phyloP scores from a whole-genome alignment of 2,888 invertebrate species.

The Pseudanteris insignis region DNA sequence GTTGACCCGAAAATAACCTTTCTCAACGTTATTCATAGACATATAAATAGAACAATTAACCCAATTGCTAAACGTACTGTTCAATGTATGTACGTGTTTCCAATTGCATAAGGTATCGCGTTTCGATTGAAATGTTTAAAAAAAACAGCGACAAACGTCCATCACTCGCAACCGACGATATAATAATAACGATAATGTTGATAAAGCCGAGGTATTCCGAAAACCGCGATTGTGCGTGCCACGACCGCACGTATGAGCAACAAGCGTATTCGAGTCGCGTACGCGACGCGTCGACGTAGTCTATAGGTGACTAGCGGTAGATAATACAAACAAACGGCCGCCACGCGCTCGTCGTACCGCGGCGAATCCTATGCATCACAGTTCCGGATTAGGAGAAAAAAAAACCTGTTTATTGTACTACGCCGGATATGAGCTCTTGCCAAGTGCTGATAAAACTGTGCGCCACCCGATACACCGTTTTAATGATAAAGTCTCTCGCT shows the following conservation, averaged over 20 bases:
- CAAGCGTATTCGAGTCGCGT: conserved; percentile 3
- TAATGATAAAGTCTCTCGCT: too few relatives aligned
- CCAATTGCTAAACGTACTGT: conserved; percentile 13
- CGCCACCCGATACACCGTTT: too few relatives aligned
- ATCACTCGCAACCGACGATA: conserved; percentile 11
- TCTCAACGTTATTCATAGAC: conserved; percentile 1
- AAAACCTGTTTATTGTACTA: too few relatives aligned
- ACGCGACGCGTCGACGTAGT: too few relatives aligned
- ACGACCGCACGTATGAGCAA: conserved; percentile 12
- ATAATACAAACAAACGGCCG: too few relatives aligned
- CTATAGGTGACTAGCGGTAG: too few relatives aligned
- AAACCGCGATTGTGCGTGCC: conserved; percentile 18
- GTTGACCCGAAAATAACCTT: background rate
- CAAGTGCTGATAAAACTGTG: too few relatives aligned
- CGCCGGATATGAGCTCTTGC: too few relatives aligned
- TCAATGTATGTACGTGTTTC: too few relatives aligned
- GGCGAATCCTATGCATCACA: too few relatives aligned
- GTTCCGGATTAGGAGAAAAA: too few relatives aligned
- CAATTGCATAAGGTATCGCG: conserved; percentile 11
- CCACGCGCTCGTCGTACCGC: too few relatives aligned
- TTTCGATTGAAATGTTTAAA: background rate
- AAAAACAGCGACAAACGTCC: conserved; percentile 9
- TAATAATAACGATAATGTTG: conserved; percentile 6
- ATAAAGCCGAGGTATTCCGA: conserved; percentile 12
- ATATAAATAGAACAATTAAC: conserved; percentile 16